These are phyloP conservation scores for Zygogramma bicolorata DNA, from an alignment of 2,888 invertebrate genomes.

Conservation along the genomic window DNA sequence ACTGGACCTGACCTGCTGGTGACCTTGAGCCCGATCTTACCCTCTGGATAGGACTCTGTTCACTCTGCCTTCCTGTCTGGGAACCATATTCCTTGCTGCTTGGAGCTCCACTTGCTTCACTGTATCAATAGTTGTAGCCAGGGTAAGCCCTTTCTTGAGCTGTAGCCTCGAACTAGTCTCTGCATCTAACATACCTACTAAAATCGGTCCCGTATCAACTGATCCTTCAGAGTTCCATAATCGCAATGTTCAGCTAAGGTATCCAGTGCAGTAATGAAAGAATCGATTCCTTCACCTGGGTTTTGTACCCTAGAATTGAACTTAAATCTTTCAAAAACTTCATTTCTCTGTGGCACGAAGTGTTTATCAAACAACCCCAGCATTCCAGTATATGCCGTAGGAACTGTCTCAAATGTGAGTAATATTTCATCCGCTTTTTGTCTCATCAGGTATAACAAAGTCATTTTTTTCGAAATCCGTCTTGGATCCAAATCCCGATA, in stretches of 20 bases:
- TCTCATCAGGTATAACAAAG: conserved; percentile 13
- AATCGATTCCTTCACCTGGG: conserved; percentile 6
- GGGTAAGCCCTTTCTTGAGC: conserved; percentile 1
- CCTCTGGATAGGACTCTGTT: neutral
- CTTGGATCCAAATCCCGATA: neutral
- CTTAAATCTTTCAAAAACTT: too few species aligned
- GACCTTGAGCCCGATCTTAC: too few species aligned
- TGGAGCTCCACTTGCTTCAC: conserved; percentile 24
- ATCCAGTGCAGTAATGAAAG: conserved; percentile 17
- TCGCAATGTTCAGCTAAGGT: too few species aligned
- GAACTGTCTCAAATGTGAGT: neutral
- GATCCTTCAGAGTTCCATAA: conserved; percentile 20
- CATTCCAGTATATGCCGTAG: neutral
- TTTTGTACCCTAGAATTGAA: too few species aligned
- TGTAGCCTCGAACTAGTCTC: conserved; percentile 13
- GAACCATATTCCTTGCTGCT: neutral
- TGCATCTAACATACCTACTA: conserved; percentile 21
- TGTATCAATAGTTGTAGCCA: neutral
- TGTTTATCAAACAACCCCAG: too few species aligned
- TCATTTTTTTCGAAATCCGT: neutral
- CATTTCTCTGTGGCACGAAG: too few species aligned
- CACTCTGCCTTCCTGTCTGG: neutral
- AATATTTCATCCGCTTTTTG: neutral
- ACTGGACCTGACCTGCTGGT: too few species aligned
- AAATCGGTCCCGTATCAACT: conserved; percentile 26